Conservation (phyloP, 2,797 vertebrate genomes). For the Adrianichthys oophorus region DNA sequence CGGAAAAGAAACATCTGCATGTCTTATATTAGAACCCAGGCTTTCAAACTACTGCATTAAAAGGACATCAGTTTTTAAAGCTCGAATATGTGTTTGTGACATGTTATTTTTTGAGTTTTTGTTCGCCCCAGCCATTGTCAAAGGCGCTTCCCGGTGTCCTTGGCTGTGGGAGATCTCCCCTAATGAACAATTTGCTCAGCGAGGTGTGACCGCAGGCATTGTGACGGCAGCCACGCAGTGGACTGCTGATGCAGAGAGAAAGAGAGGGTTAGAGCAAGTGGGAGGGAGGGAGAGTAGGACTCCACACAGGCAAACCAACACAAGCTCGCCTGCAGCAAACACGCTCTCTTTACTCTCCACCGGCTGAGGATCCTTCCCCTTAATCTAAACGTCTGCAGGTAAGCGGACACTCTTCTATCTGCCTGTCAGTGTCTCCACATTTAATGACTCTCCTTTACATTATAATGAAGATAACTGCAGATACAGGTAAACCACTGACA, state of each 20-base stretch:
- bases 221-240: constrained; percentile 63
- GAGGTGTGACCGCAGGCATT: constrained; percentile 76
- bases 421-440: constrained; percentile 12
- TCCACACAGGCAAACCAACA: constrained; percentile 55
- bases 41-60: no score
- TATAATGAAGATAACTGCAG: constrained; percentile 27
- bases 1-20: no score
- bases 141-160: constrained; percentile 35
- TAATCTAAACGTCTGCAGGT: constrained; percentile 60
- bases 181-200: constrained; percentile 75
- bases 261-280: constrained; percentile 34
- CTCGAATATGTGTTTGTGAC: no score
- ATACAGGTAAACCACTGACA: constrained; percentile 26
- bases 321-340: constrained; percentile 56
- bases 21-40: no score
- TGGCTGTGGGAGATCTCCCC: constrained; percentile 42
- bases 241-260: constrained; percentile 67
- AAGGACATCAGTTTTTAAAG: no score
- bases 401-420: constrained; percentile 39
- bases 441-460: constrained; percentile 33
- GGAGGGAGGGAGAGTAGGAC: constrained; percentile 50
- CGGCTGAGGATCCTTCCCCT: constrained; percentile 65
- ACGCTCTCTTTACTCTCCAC: constrained; percentile 42
- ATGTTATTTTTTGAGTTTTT: constrained; percentile 25
- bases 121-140: constrained; percentile 29